phyloP scores from a whole-genome alignment of 2,888 invertebrate species.

The Cephus nigrinus region DNA sequence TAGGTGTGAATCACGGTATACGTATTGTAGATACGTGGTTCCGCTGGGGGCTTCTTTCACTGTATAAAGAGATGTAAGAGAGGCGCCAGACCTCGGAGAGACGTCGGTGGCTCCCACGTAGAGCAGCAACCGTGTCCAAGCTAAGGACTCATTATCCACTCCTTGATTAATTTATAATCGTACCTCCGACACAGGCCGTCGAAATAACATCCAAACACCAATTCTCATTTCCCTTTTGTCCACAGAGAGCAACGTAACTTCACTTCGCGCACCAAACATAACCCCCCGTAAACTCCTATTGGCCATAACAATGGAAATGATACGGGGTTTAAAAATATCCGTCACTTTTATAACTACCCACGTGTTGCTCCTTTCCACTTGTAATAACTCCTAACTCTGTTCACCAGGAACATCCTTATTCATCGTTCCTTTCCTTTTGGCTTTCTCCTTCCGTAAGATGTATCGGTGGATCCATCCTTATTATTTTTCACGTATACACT shows the following conservation, averaged over 20 bases:
- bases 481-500: not conserved
- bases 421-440: too few relatives aligned
- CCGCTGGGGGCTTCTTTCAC: not conserved
- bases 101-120: constrained; percentile 49
- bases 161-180: constrained; percentile 19
- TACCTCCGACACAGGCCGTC: not conserved
- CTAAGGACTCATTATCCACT: constrained; percentile 10
- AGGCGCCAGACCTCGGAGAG: constrained; percentile 42
- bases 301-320: not conserved
- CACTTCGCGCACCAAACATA: not conserved
- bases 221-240: not conserved
- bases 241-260: not conserved
- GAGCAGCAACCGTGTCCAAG: constrained; percentile 49
- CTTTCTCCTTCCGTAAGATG: too few relatives aligned
- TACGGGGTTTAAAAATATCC: not conserved
- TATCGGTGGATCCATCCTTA: not conserved
- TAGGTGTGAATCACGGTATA: not conserved
- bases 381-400: not conserved
- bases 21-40: not conserved
- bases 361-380: not conserved
- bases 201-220: not conserved
- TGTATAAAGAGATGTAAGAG: not conserved
- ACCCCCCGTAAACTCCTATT: not conserved
- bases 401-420: not conserved
- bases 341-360: not conserved